Evolutionary conservation across 92 coral and sea anemone genomes (phyloP).

Genomic region (Pocillopora grandis): DNA sequence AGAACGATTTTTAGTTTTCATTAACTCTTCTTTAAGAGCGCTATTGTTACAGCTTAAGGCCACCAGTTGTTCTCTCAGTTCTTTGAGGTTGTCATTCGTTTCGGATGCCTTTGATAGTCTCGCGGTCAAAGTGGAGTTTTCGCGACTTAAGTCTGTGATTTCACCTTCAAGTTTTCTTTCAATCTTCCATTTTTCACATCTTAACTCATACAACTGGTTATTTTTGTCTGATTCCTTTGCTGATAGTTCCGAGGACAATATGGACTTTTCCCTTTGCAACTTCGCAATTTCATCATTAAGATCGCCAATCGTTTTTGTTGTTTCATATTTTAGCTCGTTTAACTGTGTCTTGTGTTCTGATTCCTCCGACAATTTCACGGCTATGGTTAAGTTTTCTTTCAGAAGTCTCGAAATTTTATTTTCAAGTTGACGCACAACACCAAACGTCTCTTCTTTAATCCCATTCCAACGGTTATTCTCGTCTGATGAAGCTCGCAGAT

Average conservation of each 20-base stretch:
- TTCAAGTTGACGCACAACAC: neutral
- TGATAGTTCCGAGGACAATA: neutral
- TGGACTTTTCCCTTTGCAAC: neutral
- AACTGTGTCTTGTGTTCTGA: neutral
- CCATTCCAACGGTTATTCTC: neutral
- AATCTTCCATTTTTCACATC: neutral
- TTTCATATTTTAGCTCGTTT: neutral
- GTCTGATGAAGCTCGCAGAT: neutral
- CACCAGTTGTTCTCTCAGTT: constrained; percentile 1
- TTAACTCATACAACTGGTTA: neutral
- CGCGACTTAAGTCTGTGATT: neutral
- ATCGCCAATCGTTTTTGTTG: neutral
- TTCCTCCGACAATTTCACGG: neutral
- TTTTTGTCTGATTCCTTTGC: neutral
- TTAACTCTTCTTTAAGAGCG: neutral
- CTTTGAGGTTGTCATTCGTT: neutral
- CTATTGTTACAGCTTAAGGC: neutral
- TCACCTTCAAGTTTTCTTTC: neutral
- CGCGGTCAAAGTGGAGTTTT: neutral
- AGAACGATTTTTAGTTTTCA: neutral
- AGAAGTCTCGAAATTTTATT: neutral
- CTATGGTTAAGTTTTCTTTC: neutral
- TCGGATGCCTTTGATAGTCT: neutral
- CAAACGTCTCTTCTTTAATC: neutral
- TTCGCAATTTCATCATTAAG: neutral